These are phyloP conservation scores for Cotesia glomerata DNA, from an alignment of 1,140 invertebrate species.

Conservation along the genomic window DNA sequence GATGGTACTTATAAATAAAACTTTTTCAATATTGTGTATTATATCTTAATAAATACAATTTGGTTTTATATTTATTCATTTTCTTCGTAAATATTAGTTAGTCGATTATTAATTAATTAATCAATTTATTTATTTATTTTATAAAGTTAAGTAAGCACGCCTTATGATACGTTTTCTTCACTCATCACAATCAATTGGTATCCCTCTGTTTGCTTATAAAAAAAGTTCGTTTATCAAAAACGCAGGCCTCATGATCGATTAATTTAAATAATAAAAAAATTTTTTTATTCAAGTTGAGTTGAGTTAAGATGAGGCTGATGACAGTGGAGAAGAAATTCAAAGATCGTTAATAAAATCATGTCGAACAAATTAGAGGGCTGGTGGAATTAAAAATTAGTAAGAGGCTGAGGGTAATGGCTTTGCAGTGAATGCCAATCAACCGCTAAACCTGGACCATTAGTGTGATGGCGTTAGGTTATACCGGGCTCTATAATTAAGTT, in stretches of 20 bases:
- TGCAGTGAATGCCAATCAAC: slow-evolving; percentile 27
- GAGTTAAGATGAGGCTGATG: no score
- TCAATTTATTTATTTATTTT: no score
- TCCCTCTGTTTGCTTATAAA: not conserved
- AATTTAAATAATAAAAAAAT: no score
- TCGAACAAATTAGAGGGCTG: not conserved
- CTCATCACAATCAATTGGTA: slow-evolving; percentile 5
- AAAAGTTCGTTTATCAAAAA: not conserved
- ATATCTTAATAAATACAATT: not conserved
- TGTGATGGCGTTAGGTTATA: slow-evolving; percentile 5
- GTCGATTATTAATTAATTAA: not conserved
- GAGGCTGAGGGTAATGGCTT: slow-evolving; percentile 4
- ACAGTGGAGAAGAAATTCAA: no score
- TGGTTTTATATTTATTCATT: not conserved
- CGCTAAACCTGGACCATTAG: slow-evolving; percentile 26
- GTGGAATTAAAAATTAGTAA: not conserved
- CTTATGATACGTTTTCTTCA: slow-evolving; percentile 14
- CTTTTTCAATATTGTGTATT: slow-evolving; percentile 3
- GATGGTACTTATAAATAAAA: slow-evolving; percentile 43
- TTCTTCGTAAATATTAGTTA: slow-evolving; percentile 2
- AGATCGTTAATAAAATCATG: not conserved
- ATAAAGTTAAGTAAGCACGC: not conserved
- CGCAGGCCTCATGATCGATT: no score
- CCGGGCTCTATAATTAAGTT: slow-evolving; percentile 23
- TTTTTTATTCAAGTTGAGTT: no score